Evolutionary conservation across 1,140 invertebrate genomes (phyloP).

Genomic region (Globodera rostochiensis): DNA sequence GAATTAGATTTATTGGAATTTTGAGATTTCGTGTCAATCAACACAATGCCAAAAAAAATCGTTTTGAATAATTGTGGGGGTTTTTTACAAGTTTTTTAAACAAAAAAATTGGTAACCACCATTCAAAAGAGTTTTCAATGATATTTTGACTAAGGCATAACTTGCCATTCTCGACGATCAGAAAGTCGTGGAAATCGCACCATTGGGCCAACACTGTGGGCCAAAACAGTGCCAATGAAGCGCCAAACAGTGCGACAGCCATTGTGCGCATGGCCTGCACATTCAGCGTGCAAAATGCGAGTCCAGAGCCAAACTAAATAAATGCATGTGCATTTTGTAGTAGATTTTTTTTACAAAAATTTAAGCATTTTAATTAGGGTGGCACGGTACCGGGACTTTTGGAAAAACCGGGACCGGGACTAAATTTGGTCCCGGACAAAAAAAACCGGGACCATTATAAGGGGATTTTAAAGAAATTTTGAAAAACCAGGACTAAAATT

Average conservation of each 20-base stretch:
- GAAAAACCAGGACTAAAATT: too few relatives aligned
- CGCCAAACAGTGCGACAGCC: conserved; percentile 14
- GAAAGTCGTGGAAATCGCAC: not conserved
- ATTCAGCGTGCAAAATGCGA: conserved; percentile 23
- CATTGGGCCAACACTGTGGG: conserved; percentile 13
- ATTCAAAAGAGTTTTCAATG: not conserved
- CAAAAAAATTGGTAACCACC: too few relatives aligned
- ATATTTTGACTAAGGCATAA: too few relatives aligned
- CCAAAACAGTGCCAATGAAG: conserved; percentile 18
- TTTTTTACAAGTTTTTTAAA: not conserved
- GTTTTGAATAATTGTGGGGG: not conserved
- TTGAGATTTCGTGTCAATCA: too few relatives aligned
- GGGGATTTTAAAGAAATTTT: too few relatives aligned
- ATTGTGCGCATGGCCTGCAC: not conserved
- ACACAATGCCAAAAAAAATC: not conserved
- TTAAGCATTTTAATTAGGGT: not conserved
- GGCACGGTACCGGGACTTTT: too few relatives aligned
- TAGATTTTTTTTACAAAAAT: not conserved
- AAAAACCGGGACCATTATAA: too few relatives aligned
- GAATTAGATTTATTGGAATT: not conserved
- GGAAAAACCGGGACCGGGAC: too few relatives aligned
- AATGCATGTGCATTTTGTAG: not conserved
- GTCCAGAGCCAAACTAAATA: conserved; percentile 15
- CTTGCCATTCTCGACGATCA: not conserved
- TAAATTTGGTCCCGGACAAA: too few relatives aligned